Percentiles rank a stretch among this genome's conserved stretches.
phyloP scores from a whole-genome alignment of 2,797 vertebrate species.

The Vespertilio murinus region DNA sequence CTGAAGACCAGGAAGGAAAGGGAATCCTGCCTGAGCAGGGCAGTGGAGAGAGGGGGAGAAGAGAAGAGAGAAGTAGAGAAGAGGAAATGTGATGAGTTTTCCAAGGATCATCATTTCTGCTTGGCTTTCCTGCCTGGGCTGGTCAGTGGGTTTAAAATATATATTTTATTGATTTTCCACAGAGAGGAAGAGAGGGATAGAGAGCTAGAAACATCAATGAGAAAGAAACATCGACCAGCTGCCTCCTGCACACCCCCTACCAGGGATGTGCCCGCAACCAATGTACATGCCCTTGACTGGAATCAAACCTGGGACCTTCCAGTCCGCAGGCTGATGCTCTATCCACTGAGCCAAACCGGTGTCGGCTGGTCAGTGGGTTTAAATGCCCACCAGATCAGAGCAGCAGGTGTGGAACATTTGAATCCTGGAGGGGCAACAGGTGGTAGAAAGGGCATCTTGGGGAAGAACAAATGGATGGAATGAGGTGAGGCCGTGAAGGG shows the following conservation, averaged over 20 bases:
- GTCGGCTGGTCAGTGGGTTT: background rate
- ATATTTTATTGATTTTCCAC: no score
- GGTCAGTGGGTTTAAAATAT: background rate
- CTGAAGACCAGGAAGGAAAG: background rate
- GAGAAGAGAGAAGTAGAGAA: accelerated
- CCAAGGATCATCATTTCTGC: background rate
- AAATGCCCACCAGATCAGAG: background rate
- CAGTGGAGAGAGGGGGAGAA: no score
- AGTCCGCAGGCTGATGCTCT: no score
- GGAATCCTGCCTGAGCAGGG: background rate
- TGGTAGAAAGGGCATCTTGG: background rate
- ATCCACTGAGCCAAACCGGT: no score
- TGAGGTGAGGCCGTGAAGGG: background rate
- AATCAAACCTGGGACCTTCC: no score
- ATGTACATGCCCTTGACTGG: no score
- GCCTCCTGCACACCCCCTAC: no score
- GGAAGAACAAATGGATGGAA: background rate
- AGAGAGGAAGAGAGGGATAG: no score
- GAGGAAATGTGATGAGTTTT: background rate
- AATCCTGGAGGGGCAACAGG: background rate
- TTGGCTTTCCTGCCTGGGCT: background rate
- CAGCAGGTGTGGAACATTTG: background rate
- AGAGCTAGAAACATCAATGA: no score
- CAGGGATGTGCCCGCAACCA: no score
- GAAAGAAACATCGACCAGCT: no score